phyloP scores from a whole-genome alignment of 2,113 vertebrate species.

The Mobula birostris region DNA sequence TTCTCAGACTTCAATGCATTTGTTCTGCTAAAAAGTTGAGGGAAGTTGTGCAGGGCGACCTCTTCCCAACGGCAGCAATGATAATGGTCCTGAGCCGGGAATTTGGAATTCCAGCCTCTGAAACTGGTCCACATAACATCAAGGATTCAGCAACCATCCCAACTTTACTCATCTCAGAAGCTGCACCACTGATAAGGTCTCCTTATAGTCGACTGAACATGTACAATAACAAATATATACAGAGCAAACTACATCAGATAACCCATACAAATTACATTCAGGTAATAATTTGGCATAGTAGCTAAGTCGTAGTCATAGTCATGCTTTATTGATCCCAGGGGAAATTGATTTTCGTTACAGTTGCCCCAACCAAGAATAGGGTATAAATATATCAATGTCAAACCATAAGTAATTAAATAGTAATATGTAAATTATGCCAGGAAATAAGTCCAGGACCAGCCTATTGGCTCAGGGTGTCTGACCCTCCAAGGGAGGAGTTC shows the following conservation, averaged over 20 bases:
- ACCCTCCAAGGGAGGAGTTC: no score
- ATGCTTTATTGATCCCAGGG: no score
- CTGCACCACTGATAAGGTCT: neutral
- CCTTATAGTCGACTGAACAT: conserved; percentile 39
- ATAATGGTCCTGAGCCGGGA: conserved; percentile 54
- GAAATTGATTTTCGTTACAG: no score
- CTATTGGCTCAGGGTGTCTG: no score
- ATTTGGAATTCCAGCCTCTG: conserved; percentile 52
- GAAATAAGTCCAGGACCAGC: no score
- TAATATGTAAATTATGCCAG: no score
- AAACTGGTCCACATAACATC: conserved; percentile 24
- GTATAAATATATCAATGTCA: no score
- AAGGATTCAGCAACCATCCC: neutral
- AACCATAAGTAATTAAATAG: no score
- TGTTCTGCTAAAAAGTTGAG: conserved; percentile 51
- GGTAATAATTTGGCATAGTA: conserved; percentile 48
- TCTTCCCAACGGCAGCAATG: conserved; percentile 72
- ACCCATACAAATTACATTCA: conserved; percentile 45
- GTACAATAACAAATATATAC: conserved; percentile 46
- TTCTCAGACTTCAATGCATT: conserved; percentile 58
- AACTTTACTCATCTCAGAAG: neutral
- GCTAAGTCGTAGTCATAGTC: no score
- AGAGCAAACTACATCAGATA: conserved; percentile 42
- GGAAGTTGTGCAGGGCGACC: conserved; percentile 52
- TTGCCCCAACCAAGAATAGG: no score